A percentile compares a stretch with the other conserved stretches of the same genome.
These are phyloP conservation scores for Drosophila limbata DNA, from an alignment of 2,888 invertebrate genomes.

Conservation along the genomic window DNA sequence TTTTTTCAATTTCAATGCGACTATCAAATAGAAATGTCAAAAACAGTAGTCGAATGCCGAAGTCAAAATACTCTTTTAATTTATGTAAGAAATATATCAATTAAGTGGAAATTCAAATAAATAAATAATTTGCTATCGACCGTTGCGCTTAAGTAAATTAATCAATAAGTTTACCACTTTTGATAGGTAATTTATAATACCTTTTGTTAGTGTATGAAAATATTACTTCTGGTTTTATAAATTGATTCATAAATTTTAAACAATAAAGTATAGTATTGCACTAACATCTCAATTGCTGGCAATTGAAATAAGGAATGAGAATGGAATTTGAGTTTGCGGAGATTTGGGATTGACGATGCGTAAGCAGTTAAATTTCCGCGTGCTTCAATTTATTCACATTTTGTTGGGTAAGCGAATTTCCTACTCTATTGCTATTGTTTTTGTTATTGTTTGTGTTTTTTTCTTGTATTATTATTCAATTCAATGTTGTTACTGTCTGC, in stretches of 20 bases:
- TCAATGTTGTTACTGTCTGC: conserved; percentile 33
- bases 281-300: conserved; percentile 20
- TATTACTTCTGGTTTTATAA: conserved; percentile 6
- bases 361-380: conserved; percentile 31
- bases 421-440: conserved; percentile 21
- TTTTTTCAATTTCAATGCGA: conserved; percentile 41
- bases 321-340: neutral
- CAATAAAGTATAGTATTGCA: conserved; percentile 42
- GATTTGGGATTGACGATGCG: conserved; percentile 29
- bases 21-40: conserved; percentile 34
- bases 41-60: neutral
- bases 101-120: neutral
- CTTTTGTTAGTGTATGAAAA: neutral
- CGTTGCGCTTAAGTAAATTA: neutral
- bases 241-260: conserved; percentile 43
- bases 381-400: conserved; percentile 31
- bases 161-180: neutral
- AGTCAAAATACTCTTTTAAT: neutral
- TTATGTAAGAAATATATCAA: neutral
- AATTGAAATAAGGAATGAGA: neutral
- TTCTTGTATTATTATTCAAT: conserved; percentile 34
- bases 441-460: conserved; percentile 17
- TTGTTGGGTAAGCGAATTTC: conserved; percentile 32
- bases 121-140: neutral
- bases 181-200: neutral